phyloP scores from a whole-genome alignment of 1,140 invertebrate species.

The Orussus abietinus region DNA sequence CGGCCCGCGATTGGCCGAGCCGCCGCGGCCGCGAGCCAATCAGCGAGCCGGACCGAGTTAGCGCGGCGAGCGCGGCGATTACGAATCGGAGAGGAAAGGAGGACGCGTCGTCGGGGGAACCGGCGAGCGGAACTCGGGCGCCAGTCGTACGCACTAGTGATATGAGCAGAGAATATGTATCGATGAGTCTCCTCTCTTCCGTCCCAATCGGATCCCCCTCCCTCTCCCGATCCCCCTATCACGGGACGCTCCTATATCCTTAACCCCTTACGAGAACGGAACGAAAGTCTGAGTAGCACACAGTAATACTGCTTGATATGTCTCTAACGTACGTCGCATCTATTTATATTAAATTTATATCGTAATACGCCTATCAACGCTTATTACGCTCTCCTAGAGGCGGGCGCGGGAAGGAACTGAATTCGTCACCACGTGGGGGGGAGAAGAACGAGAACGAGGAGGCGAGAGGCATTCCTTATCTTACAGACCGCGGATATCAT shows the following conservation, averaged over 20 bases:
- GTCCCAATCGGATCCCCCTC: constrained; percentile 2
- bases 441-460: too few relatives aligned
- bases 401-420: constrained; percentile 31
- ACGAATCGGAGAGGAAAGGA: too few relatives aligned
- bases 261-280: constrained; percentile 43
- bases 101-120: too few relatives aligned
- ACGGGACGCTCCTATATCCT: constrained; percentile 21
- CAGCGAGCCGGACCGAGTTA: too few relatives aligned
- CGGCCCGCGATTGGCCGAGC: too few relatives aligned
- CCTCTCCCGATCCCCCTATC: constrained; percentile 6
- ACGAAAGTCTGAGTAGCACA: too few relatives aligned
- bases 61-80: too few relatives aligned
- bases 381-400: constrained; percentile 18
- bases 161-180: constrained; percentile 44
- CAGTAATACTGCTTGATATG: constrained; percentile 53
- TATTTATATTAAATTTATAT: constrained; percentile 32
- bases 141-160: constrained; percentile 31
- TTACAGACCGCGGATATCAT: too few relatives aligned
- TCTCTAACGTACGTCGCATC: constrained; percentile 40
- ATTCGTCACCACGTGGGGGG: too few relatives aligned
- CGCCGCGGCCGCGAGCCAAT: too few relatives aligned
- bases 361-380: constrained; percentile 16
- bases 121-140: too few relatives aligned
- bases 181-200: constrained; percentile 18
- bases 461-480: too few relatives aligned